Conservation (phyloP, 2,113 vertebrate genomes). For the Salminus brasiliensis region DNA sequence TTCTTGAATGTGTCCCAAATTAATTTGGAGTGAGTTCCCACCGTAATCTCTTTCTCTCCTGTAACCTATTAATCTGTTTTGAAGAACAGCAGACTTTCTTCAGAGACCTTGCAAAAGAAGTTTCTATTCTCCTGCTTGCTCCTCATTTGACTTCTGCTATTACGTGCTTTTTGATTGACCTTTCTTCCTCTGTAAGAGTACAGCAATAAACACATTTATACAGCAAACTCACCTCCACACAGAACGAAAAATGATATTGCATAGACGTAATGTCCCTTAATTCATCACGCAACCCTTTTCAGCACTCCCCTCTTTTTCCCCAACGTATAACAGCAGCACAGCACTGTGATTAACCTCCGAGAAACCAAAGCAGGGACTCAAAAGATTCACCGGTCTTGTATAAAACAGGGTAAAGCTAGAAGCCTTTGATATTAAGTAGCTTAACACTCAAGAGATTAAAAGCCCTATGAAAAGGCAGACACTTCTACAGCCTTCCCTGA, state of each 20-base stretch:
- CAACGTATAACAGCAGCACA: neutral
- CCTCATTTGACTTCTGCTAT: slow-evolving; percentile 2
- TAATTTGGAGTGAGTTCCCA: neutral
- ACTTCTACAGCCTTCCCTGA: slow-evolving; percentile 25
- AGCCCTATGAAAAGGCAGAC: slow-evolving; percentile 4
- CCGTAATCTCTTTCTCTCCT: neutral
- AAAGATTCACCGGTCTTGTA: neutral
- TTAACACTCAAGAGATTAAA: slow-evolving; percentile 26
- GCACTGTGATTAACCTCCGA: neutral
- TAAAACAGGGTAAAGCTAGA: slow-evolving; percentile 14
- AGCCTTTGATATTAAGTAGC: slow-evolving; percentile 6
- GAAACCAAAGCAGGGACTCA: neutral
- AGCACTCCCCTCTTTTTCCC: neutral
- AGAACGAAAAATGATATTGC: no score
- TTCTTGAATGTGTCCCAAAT: neutral
- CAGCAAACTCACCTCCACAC: neutral
- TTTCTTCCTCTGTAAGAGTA: neutral
- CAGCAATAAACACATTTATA: no score
- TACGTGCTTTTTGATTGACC: neutral
- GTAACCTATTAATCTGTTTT: neutral
- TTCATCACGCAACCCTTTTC: neutral
- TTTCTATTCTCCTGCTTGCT: neutral
- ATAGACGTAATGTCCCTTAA: neutral
- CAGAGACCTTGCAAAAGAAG: neutral
- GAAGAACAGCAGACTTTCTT: neutral